These are phyloP conservation scores for Zeus faber DNA, from an alignment of 2,113 vertebrate genomes.

Conservation along the genomic window DNA sequence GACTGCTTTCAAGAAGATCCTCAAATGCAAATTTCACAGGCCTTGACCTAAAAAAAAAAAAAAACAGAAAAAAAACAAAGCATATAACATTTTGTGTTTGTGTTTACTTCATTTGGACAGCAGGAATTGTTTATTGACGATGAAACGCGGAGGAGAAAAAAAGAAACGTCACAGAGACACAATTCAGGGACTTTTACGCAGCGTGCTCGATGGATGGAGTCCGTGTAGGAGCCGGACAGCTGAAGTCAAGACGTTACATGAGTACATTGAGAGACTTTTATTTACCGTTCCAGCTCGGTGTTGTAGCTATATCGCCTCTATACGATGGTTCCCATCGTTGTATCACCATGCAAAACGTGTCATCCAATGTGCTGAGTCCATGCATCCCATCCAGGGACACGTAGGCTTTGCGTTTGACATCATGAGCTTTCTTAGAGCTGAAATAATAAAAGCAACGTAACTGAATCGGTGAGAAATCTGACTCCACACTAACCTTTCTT, in stretches of 20 bases:
- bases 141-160: too few relatives aligned
- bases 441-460: conserved; percentile 67
- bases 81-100: conserved; percentile 2
- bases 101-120: conserved; percentile 11
- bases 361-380: conserved; percentile 59
- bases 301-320: conserved; percentile 21
- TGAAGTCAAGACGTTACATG: too few relatives aligned
- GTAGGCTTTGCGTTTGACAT: conserved; percentile 36
- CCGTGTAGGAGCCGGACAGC: too few relatives aligned
- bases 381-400: conserved; percentile 42
- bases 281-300: too few relatives aligned
- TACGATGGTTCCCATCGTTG: conserved; percentile 54
- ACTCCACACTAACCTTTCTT: conserved; percentile 45
- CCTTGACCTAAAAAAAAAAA: conserved; percentile 49
- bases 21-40: conserved; percentile 93
- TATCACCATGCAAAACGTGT: conserved; percentile 61
- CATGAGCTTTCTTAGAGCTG: conserved; percentile 67
- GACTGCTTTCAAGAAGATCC: conserved; percentile 96
- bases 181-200: too few relatives aligned
- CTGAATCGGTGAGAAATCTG: conserved; percentile 44
- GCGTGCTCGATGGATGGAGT: too few relatives aligned
- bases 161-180: too few relatives aligned
- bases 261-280: too few relatives aligned
- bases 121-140: conserved; percentile 23
- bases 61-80: background rate